phyloP scores from a whole-genome alignment of 2,113 vertebrate genomes.

The Siphamia tubifer region DNA sequence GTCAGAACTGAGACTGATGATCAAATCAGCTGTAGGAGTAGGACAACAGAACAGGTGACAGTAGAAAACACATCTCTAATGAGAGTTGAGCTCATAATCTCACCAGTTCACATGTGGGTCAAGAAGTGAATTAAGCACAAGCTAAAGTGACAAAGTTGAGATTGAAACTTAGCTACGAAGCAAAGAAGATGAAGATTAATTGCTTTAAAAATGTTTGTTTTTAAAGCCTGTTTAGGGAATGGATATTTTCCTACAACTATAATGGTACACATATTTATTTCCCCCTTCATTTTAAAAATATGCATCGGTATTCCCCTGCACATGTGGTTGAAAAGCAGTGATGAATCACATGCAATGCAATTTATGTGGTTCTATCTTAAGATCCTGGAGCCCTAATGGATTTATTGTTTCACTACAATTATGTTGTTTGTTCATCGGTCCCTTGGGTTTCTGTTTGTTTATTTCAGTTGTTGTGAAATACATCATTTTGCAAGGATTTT shows the following conservation, averaged over 20 bases:
- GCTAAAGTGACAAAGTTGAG: not conserved
- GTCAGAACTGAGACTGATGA: not conserved
- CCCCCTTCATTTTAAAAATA: not conserved
- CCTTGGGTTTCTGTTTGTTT: constrained; percentile 42
- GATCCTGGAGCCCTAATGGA: constrained; percentile 14
- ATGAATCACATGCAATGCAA: constrained; percentile 39
- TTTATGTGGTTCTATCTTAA: constrained; percentile 49
- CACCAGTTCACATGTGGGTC: constrained; percentile 24
- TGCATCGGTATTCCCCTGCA: not conserved
- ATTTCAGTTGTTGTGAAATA: constrained; percentile 33
- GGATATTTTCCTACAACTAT: not conserved
- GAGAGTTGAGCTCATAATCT: constrained; percentile 32
- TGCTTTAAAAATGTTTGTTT: constrained; percentile 18
- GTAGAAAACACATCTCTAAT: constrained; percentile 18
- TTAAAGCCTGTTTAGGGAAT: constrained; percentile 12
- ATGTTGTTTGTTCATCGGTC: constrained; percentile 39
- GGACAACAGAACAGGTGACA: not conserved
- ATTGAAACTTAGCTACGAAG: too few relatives aligned
- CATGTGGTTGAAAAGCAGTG: constrained; percentile 20
- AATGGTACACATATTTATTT: constrained; percentile 10
- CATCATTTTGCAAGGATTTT: constrained; percentile 7
- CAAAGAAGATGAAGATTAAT: not conserved
- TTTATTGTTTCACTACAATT: constrained; percentile 18
- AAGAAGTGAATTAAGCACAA: constrained; percentile 60
- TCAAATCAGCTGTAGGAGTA: constrained; percentile 7